phyloP scores from a whole-genome alignment of 1,140 invertebrate genomes.

The Drosophila murphyi region DNA sequence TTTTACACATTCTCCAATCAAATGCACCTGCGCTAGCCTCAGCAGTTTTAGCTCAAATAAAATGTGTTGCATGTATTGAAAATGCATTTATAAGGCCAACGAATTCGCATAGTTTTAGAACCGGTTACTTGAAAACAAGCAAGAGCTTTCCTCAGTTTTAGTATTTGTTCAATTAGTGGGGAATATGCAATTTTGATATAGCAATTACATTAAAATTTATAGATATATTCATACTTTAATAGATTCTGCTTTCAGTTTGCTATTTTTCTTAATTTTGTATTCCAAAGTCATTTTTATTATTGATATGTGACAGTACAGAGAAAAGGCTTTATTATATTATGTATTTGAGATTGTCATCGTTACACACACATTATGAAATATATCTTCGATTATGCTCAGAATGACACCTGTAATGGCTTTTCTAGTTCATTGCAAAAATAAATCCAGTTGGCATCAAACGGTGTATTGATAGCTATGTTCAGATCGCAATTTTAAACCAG shows the following conservation, averaged over 20 bases:
- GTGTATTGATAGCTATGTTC: constrained; percentile 52
- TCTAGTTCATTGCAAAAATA: constrained; percentile 73
- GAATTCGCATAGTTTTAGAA: constrained; percentile 40
- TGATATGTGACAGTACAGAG: constrained; percentile 5
- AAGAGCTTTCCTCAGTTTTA: constrained; percentile 9
- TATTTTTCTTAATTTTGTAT: too few relatives aligned
- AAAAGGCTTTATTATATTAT: not conserved
- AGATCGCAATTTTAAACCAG: constrained; percentile 68
- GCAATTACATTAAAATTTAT: not conserved
- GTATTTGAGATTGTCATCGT: constrained; percentile 40
- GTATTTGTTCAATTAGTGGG: constrained; percentile 1
- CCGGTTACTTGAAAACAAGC: constrained; percentile 34
- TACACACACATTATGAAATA: constrained; percentile 55
- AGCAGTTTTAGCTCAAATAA: constrained; percentile 23
- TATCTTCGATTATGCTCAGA: constrained; percentile 50
- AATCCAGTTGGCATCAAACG: constrained; percentile 64
- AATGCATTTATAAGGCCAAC: constrained; percentile 29
- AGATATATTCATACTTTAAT: too few relatives aligned
- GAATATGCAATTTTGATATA: constrained; percentile 12
- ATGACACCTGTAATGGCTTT: constrained; percentile 56
- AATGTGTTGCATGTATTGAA: not conserved
- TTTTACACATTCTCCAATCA: constrained; percentile 5
- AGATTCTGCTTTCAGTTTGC: too few relatives aligned
- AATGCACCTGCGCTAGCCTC: constrained; percentile 9
- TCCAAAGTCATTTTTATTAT: too few relatives aligned